A percentile compares a stretch with the other conserved stretches of the same genome.
These are phyloP conservation scores for Hydropotes inermis DNA, from an alignment of 2,113 vertebrate species.

Conservation along the genomic window DNA sequence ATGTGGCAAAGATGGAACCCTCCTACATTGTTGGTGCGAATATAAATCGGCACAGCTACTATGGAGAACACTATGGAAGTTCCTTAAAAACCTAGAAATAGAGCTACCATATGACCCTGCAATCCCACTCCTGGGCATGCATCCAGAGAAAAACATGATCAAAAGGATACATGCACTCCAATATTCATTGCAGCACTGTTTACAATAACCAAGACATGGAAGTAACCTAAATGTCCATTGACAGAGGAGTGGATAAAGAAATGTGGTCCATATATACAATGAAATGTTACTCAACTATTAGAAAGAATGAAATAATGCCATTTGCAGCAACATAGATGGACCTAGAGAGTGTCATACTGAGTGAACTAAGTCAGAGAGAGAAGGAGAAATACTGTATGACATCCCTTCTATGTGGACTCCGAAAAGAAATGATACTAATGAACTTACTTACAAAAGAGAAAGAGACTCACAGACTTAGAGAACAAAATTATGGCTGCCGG, in stretches of 20 bases:
- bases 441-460: not conserved
- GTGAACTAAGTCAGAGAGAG: not conserved
- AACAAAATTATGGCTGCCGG: not conserved
- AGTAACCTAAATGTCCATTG: not conserved
- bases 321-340: not conserved
- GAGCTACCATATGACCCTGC: not conserved
- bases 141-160: not conserved
- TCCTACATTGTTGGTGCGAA: not conserved
- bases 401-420: not conserved
- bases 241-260: not conserved
- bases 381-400: not conserved
- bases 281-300: not conserved
- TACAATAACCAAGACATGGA: not conserved
- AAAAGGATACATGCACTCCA: not conserved
- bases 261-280: not conserved
- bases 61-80: not conserved
- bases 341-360: not conserved
- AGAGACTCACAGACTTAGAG: not conserved
- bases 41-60: not conserved
- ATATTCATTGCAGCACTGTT: not conserved
- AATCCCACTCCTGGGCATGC: not conserved
- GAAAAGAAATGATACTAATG: not conserved
- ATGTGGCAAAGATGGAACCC: not conserved
- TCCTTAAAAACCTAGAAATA: not conserved
- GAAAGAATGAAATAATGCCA: not conserved